Evolutionary conservation across 2,113 vertebrate species (phyloP).

Genomic region (Labeo catla): DNA sequence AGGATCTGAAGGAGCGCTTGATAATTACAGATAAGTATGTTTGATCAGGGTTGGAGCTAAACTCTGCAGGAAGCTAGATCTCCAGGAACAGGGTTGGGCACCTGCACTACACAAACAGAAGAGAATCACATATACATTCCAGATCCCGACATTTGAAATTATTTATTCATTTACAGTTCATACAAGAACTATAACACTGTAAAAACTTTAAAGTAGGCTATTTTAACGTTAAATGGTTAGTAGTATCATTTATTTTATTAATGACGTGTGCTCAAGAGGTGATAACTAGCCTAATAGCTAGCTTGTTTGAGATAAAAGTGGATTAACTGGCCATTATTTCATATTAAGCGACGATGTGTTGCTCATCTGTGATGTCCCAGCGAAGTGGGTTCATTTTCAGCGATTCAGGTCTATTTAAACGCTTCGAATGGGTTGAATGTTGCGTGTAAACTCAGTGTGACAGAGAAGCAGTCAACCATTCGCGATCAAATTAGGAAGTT

Average conservation of each 20-base stretch:
- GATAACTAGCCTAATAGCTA: too few relatives aligned
- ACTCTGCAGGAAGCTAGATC: too few relatives aligned
- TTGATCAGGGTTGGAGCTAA: too few relatives aligned
- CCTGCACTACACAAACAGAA: not conserved
- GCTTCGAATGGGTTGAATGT: not conserved
- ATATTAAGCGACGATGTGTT: not conserved
- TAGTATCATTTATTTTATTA: too few relatives aligned
- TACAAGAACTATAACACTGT: not conserved
- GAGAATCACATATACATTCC: not conserved
- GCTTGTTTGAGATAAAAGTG: not conserved
- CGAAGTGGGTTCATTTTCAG: not conserved
- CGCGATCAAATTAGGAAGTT: not conserved
- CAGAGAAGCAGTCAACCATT: constrained; percentile 13
- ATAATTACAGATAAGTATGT: too few relatives aligned
- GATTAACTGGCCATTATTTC: not conserved
- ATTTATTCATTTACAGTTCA: not conserved
- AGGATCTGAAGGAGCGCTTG: too few relatives aligned
- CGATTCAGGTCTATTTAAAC: not conserved
- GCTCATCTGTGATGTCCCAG: not conserved
- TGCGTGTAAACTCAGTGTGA: not conserved
- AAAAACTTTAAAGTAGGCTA: not conserved
- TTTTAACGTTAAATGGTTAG: too few relatives aligned
- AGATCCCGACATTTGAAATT: not conserved
- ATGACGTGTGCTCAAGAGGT: too few relatives aligned
- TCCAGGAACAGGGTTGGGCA: too few relatives aligned